Percentiles rank a stretch among this genome's conserved stretches.
Conservation (phyloP, 2,113 vertebrate species). For the Salvelinus alpinus region DNA sequence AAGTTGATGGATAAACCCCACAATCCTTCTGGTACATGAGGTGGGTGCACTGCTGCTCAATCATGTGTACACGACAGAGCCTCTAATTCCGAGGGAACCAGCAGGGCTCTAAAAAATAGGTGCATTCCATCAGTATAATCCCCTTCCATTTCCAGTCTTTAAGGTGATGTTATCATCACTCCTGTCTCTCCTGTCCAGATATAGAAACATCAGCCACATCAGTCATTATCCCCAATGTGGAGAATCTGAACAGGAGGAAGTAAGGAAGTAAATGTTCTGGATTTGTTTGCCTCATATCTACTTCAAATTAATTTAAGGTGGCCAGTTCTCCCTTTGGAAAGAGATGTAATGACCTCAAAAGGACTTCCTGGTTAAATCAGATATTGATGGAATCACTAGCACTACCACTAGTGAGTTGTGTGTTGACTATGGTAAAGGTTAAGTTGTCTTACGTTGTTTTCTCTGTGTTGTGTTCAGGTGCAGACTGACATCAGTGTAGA, state of each 20-base stretch:
- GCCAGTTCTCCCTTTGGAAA: too few species aligned
- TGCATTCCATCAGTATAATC: slow-evolving; percentile 60
- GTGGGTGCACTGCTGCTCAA: slow-evolving; percentile 41
- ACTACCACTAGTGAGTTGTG: too few species aligned
- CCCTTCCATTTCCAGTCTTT: slow-evolving; percentile 40
- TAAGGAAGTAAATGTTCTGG: too few species aligned
- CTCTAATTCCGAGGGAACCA: slow-evolving; percentile 50
- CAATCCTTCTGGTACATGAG: slow-evolving; percentile 29
- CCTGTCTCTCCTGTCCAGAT: slow-evolving; percentile 5
- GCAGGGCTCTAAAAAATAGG: slow-evolving; percentile 58
- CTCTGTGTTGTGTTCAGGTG: slow-evolving; percentile 70
- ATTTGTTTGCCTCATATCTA: too few species aligned
- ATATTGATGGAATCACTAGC: too few species aligned
- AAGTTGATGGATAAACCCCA: slow-evolving; percentile 15
- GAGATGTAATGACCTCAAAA: too few species aligned
- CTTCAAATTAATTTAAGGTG: too few species aligned
- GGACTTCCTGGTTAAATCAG: too few species aligned
- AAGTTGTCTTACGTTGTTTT: too few species aligned
- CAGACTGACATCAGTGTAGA: slow-evolving; percentile 88
- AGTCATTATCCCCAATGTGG: slow-evolving; percentile 24
- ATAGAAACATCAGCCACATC: slow-evolving; percentile 28
- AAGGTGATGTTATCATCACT: slow-evolving; percentile 40
- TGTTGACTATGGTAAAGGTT: too few species aligned
- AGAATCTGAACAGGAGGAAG: background rate
- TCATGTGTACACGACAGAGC: slow-evolving; percentile 44